These are phyloP conservation scores for Blastobasis lacticolella DNA, from an alignment of 2,888 invertebrate genomes.

Conservation along the genomic window DNA sequence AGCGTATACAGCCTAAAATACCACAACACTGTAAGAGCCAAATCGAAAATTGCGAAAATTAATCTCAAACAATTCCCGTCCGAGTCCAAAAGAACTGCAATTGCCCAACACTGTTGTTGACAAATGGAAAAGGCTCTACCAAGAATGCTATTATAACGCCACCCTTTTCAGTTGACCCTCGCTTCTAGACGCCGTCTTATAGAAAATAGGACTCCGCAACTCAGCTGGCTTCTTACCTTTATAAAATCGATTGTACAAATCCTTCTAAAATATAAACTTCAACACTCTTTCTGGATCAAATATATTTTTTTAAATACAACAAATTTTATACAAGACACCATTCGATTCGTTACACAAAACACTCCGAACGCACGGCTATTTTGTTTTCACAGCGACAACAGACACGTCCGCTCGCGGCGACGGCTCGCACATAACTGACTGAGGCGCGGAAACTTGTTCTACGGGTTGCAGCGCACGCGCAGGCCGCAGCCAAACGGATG, in stretches of 20 bases:
- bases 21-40: slow-evolving; percentile 19
- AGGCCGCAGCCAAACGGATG: slow-evolving; percentile 37
- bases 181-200: slow-evolving; percentile 29
- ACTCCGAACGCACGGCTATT: slow-evolving; percentile 50
- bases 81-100: slow-evolving; percentile 4
- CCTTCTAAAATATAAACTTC: slow-evolving; percentile 16
- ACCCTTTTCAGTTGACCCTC: slow-evolving; percentile 43
- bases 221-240: slow-evolving; percentile 51
- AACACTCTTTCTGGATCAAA: too few species aligned
- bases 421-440: slow-evolving; percentile 50
- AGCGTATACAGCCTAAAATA: slow-evolving; percentile 19
- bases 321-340: too few species aligned
- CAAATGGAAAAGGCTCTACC: slow-evolving; percentile 36
- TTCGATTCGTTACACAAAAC: slow-evolving; percentile 9
- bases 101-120: slow-evolving; percentile 49
- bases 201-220: slow-evolving; percentile 39
- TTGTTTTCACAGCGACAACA: slow-evolving; percentile 22
- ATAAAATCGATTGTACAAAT: slow-evolving; percentile 32
- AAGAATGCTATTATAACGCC: slow-evolving; percentile 50
- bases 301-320: too few species aligned
- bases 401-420: slow-evolving; percentile 38
- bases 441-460: slow-evolving; percentile 46
- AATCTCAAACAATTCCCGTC: slow-evolving; percentile 11
- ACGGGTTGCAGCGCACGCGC: slow-evolving; percentile 51
- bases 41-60: slow-evolving; percentile 14